Conservation (phyloP, 2,888 invertebrate species). For the Baronia brevicornis region DNA sequence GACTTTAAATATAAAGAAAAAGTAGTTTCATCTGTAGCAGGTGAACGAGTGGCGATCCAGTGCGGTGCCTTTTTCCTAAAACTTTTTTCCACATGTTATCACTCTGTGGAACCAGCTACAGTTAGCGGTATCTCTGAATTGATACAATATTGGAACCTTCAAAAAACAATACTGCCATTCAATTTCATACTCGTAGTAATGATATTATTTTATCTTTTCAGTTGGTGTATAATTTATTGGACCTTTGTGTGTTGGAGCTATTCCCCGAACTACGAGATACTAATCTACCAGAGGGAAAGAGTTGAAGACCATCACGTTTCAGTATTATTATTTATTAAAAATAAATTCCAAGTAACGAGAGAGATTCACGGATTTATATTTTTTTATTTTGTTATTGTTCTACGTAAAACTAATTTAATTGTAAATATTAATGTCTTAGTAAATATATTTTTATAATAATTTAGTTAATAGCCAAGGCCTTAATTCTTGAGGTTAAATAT, state of each 20-base stretch:
- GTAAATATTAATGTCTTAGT: conserved; percentile 38
- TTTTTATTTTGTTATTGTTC: conserved; percentile 24
- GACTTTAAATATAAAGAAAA: too few relatives aligned
- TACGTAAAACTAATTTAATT: conserved; percentile 32
- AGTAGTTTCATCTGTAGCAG: too few relatives aligned
- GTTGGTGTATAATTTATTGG: conserved; percentile 86
- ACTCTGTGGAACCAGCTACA: too few relatives aligned
- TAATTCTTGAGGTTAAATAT: conserved; percentile 15
- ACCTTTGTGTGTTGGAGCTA: conserved; percentile 82
- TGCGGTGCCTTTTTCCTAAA: too few relatives aligned
- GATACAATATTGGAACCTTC: too few relatives aligned
- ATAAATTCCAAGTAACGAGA: conserved; percentile 28
- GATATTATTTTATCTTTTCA: conserved; percentile 40
- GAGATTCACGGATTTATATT: conserved; percentile 19
- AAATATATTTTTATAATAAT: conserved; percentile 54
- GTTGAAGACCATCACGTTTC: conserved; percentile 34
- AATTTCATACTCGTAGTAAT: neutral
- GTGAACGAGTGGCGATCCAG: too few relatives aligned
- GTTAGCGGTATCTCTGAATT: too few relatives aligned
- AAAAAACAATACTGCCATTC: too few relatives aligned
- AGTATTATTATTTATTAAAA: conserved; percentile 23
- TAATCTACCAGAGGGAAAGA: conserved; percentile 33
- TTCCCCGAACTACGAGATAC: conserved; percentile 79
- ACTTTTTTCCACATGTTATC: too few relatives aligned
- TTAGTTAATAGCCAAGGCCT: conserved; percentile 24